Evolutionary conservation across 2,888 invertebrate genomes (phyloP).

Genomic region (Chymomyza procnemis): DNA sequence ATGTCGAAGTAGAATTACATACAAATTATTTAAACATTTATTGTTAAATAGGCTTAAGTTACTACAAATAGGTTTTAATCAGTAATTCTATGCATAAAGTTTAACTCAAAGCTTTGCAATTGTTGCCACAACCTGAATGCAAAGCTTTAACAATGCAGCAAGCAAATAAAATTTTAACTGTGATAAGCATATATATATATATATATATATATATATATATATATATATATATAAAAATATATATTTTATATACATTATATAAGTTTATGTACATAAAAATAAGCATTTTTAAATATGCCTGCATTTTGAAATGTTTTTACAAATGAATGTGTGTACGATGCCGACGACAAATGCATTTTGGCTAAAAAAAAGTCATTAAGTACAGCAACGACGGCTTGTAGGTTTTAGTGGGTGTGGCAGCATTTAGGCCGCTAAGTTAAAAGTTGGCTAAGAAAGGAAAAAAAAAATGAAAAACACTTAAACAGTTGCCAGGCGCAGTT

Average conservation of each 20-base stretch:
- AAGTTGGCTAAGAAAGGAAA: slow-evolving; percentile 64
- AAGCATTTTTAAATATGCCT: not conserved
- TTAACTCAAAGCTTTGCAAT: not conserved
- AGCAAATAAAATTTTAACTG: slow-evolving; percentile 44
- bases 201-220: not conserved
- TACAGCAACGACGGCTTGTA: slow-evolving; percentile 7
- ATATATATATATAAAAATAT: not conserved
- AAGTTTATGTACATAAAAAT: not conserved
- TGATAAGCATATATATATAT: not conserved
- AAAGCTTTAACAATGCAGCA: slow-evolving; percentile 7
- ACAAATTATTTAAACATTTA: too few relatives aligned
- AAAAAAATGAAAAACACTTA: slow-evolving; percentile 45
- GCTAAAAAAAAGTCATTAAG: slow-evolving; percentile 44
- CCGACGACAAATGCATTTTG: slow-evolving; percentile 42
- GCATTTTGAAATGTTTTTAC: not conserved
- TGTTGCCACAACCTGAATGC: not conserved
- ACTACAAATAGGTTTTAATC: too few relatives aligned
- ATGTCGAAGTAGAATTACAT: too few relatives aligned
- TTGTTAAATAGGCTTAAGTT: too few relatives aligned
- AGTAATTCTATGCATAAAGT: slow-evolving; percentile 9
- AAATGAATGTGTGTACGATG: slow-evolving; percentile 21
- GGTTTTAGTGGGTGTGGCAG: slow-evolving; percentile 14
- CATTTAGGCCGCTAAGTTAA: slow-evolving; percentile 33
- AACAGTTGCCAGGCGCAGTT: slow-evolving; percentile 11
- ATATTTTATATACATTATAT: not conserved